Conservation (phyloP, 1,140 invertebrate genomes). For the Zaprionus taronus region DNA sequence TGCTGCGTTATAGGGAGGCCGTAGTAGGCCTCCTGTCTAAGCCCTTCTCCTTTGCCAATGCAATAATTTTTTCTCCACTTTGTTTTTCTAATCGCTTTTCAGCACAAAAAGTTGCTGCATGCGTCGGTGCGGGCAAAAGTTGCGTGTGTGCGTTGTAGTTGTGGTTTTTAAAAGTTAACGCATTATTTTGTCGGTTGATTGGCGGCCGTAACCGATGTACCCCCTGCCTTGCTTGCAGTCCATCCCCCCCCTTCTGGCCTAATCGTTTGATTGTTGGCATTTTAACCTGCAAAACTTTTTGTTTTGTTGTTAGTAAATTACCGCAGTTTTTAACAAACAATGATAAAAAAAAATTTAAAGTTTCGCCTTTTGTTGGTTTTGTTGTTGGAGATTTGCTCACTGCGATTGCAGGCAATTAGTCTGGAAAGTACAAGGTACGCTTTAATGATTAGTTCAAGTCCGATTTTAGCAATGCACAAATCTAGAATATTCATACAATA, state of each 20-base stretch:
- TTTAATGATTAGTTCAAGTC: constrained; percentile 15
- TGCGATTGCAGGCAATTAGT: constrained; percentile 70
- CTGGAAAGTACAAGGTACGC: constrained; percentile 45
- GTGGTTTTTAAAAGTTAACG: constrained; percentile 77
- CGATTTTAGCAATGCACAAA: background rate
- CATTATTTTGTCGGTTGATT: constrained; percentile 81
- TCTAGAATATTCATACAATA: background rate
- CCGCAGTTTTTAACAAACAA: constrained; percentile 78
- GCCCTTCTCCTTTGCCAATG: constrained; percentile 43
- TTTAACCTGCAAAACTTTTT: constrained; percentile 51
- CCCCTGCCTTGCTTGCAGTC: background rate
- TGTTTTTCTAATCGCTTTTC: constrained; percentile 70
- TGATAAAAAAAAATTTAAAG: constrained; percentile 79
- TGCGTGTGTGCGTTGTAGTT: constrained; percentile 69
- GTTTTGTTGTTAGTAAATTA: constrained; percentile 75
- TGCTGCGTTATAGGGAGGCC: constrained; percentile 15
- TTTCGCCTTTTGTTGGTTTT: constrained; percentile 50
- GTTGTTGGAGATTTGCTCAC: constrained; percentile 11
- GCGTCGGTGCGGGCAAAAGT: constrained; percentile 46
- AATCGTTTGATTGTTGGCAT: constrained; percentile 51
- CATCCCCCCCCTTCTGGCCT: constrained; percentile 1
- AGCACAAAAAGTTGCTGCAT: constrained; percentile 38
- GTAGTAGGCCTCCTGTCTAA: constrained; percentile 10
- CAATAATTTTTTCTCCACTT: constrained; percentile 55
- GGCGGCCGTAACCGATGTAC: constrained; percentile 15